Conservation (phyloP, 1,140 invertebrate genomes). For the Ceratina australensis region DNA sequence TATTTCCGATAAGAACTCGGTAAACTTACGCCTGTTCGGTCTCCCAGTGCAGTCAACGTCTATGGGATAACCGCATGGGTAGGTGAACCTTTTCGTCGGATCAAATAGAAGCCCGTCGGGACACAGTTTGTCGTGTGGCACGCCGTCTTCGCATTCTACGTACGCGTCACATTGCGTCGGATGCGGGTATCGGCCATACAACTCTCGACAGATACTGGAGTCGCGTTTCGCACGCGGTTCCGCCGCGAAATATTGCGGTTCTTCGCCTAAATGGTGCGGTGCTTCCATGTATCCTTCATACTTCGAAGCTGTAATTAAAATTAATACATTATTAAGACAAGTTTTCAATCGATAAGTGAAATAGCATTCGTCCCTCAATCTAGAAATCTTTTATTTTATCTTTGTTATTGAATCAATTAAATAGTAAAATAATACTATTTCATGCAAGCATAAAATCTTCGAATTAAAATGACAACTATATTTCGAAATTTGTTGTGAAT, state of each 20-base stretch:
- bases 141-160: conserved; percentile 86
- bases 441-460: too few species aligned
- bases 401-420: too few species aligned
- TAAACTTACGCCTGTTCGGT: conserved; percentile 85
- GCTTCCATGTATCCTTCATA: neutral
- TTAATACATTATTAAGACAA: too few species aligned
- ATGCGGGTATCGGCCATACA: conserved; percentile 85
- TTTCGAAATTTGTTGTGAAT: too few species aligned
- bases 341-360: too few species aligned
- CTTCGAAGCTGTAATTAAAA: too few species aligned
- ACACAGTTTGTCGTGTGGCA: conserved; percentile 87
- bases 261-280: neutral
- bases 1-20: too few species aligned
- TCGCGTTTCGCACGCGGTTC: neutral
- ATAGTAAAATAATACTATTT: too few species aligned
- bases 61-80: conserved; percentile 91
- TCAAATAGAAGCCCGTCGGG: conserved; percentile 93
- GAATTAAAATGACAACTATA: too few species aligned
- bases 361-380: too few species aligned
- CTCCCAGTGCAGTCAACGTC: conserved; percentile 88
- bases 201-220: conserved; percentile 81
- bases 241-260: too few species aligned
- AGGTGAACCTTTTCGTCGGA: conserved; percentile 85
- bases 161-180: conserved; percentile 88
- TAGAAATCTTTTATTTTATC: too few species aligned